Evolutionary conservation across 2,888 invertebrate species (phyloP).

Genomic region (Drosophila paucipuncta): DNA sequence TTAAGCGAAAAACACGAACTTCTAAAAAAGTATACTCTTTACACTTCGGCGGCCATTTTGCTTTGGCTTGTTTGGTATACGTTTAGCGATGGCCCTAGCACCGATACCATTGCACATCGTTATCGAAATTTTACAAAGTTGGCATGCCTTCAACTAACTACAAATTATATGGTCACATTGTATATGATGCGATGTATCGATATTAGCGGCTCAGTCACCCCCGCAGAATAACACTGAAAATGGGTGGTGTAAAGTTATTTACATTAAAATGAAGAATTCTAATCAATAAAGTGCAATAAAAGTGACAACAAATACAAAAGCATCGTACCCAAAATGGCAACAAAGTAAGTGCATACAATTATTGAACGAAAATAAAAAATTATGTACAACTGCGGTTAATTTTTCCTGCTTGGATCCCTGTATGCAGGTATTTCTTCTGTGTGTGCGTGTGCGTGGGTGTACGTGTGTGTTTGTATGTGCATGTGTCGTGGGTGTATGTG

Average conservation of each 20-base stretch:
- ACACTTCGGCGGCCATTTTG: conserved; percentile 73
- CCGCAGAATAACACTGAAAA: conserved; percentile 48
- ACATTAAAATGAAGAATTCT: conserved; percentile 41
- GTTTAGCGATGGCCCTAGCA: conserved; percentile 35
- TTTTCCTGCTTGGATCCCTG: conserved; percentile 35
- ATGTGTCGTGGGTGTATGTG: conserved; percentile 54
- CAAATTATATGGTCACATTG: conserved; percentile 12
- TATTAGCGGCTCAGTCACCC: conserved; percentile 33
- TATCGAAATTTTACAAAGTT: conserved; percentile 12
- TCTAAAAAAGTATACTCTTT: conserved; percentile 64
- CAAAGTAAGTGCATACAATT: conserved; percentile 62
- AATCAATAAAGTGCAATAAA: conserved; percentile 50
- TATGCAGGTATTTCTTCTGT: conserved; percentile 31
- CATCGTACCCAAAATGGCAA: conserved; percentile 43
- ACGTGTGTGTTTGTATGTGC: conserved; percentile 27
- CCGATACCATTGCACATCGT: conserved; percentile 13
- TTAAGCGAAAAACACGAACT: conserved; percentile 79
- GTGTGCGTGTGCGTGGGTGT: conserved; percentile 31
- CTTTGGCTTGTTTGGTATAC: conserved; percentile 62
- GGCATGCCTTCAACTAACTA: conserved; percentile 24
- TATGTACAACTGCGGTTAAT: conserved; percentile 11
- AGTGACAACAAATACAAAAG: conserved; percentile 2
- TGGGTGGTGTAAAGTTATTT: conserved; percentile 56
- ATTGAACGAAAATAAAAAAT: background rate
- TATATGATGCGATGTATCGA: conserved; percentile 28